Percentiles rank a stretch among this genome's conserved stretches.
These are phyloP conservation scores for Deladenus siricidicola DNA, from an alignment of 2,888 invertebrate species.

Conservation along the genomic window DNA sequence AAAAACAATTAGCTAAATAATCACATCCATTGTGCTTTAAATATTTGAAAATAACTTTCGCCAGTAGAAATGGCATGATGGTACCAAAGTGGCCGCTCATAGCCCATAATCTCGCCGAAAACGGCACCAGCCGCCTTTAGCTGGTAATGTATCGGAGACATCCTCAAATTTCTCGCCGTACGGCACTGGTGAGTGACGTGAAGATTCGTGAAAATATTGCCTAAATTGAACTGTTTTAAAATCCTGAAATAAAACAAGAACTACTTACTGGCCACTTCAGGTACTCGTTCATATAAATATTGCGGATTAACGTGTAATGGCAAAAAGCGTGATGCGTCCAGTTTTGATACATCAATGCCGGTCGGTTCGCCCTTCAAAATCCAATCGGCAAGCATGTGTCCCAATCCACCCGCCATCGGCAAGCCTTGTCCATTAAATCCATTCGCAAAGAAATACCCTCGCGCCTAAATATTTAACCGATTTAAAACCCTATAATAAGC, in stretches of 20 bases:
- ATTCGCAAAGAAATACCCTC: slow-evolving; percentile 81
- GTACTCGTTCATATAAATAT: slow-evolving; percentile 79
- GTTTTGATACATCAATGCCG: slow-evolving; percentile 69
- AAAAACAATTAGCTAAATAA: too few relatives aligned
- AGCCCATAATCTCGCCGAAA: slow-evolving; percentile 94
- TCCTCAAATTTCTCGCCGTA: slow-evolving; percentile 68
- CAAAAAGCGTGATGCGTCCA: slow-evolving; percentile 80
- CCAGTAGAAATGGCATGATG: background rate
- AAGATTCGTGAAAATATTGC: slow-evolving; percentile 39
- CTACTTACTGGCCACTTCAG: slow-evolving; percentile 79
- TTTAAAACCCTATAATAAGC: background rate
- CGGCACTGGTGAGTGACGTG: slow-evolving; percentile 78
- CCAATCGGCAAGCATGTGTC: slow-evolving; percentile 72
- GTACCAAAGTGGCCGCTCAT: slow-evolving; percentile 88
- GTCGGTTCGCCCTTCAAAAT: slow-evolving; percentile 66
- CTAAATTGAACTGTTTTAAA: slow-evolving; percentile 17
- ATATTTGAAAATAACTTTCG: too few relatives aligned
- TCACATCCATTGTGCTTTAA: too few relatives aligned
- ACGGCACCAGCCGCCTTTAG: slow-evolving; percentile 80
- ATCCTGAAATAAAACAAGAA: slow-evolving; percentile 5
- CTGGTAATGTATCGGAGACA: slow-evolving; percentile 88
- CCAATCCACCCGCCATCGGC: slow-evolving; percentile 88
- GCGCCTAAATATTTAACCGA: slow-evolving; percentile 60
- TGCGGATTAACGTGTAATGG: slow-evolving; percentile 88
- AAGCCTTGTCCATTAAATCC: slow-evolving; percentile 95